A percentile compares a stretch with the other conserved stretches of the same genome.
Evolutionary conservation across 2,113 vertebrate genomes (phyloP).

Genomic region (Telmatochromis brichardi): DNA sequence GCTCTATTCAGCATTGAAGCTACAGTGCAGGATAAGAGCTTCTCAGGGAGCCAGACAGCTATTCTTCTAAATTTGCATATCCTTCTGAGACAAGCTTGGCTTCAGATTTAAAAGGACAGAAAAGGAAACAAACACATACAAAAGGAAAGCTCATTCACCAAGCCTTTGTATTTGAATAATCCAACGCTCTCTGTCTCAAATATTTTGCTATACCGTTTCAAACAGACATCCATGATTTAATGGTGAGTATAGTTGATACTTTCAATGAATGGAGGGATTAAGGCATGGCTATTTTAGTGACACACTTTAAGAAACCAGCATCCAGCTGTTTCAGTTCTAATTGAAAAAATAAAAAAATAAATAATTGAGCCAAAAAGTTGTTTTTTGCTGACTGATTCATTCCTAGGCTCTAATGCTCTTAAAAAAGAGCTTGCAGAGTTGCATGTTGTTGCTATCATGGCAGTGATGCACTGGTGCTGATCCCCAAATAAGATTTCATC

Average conservation of each 20-base stretch:
- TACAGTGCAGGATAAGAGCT: slow-evolving; percentile 49
- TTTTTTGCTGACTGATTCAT: slow-evolving; percentile 60
- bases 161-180: slow-evolving; percentile 66
- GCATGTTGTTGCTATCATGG: slow-evolving; percentile 62
- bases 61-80: slow-evolving; percentile 66
- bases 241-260: slow-evolving; percentile 29
- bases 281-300: slow-evolving; percentile 31
- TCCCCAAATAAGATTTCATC: slow-evolving; percentile 71
- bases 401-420: slow-evolving; percentile 49
- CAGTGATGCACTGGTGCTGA: slow-evolving; percentile 61
- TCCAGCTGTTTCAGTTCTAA: slow-evolving; percentile 35
- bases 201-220: slow-evolving; percentile 9
- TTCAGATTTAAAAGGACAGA: slow-evolving; percentile 54
- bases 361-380: slow-evolving; percentile 38
- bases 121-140: slow-evolving; percentile 59
- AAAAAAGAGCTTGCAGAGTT: slow-evolving; percentile 63
- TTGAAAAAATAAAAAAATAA: slow-evolving; percentile 28
- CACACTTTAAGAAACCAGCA: background rate
- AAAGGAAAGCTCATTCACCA: slow-evolving; percentile 53
- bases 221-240: slow-evolving; percentile 19
- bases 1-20: slow-evolving; percentile 29
- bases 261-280: slow-evolving; percentile 54
- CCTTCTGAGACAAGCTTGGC: slow-evolving; percentile 57
- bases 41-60: slow-evolving; percentile 57
- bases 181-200: slow-evolving; percentile 42